Base-by-base conservation (phyloP, 2,113 vertebrate species). In the Tachysurus fulvidraco region DNA sequence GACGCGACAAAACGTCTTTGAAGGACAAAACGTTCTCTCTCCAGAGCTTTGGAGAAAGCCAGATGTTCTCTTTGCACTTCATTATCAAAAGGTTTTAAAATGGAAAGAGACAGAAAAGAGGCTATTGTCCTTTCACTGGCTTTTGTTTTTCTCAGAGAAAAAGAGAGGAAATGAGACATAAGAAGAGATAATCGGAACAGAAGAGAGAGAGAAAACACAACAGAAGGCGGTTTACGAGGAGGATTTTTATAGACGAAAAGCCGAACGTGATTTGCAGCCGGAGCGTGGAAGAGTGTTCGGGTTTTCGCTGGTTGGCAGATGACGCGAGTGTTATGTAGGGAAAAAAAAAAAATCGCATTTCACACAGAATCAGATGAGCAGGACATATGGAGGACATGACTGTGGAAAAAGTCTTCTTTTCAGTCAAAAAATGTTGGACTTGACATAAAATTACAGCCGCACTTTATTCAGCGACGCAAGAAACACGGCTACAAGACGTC, bases 101-200 rank as follows among this genome's bases (percentile, higher is more conserved):
- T 16, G 54, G 28, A 59, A 30, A n/a, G 7, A 54, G 74, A 28
- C 13, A 54, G 44, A 52, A 78, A 77, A 21, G 12, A n/a, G 13
- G 44, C 84, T 54, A 50, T 54, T 64, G 73, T 64, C 57, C n/a
- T 54, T 44, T 54, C 64, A 2, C 25, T 23, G 81, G 46, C 62
- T 83, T 83, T 83, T 69, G 46, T 69, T 69, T 36, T 14, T 12
- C 46, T 30, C 46, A 0, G 71, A 28, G 60, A 67, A 30, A 23
- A 36, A 36, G 84, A 21, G 64, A 83, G 64, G 81, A 83, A 83
- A 83, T 83, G 81, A 83, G 62, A 83, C 50, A 69, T 36, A 69
- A 54, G 50, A 83, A 50, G 86, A 89, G 84, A 88, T 88, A 86
- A 71, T 84, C 84, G 50, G 57, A 69, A 57, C 30, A 73, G 25